Conservation (phyloP, 1,140 invertebrate genomes). For the Cataglyphis hispanica region DNA sequence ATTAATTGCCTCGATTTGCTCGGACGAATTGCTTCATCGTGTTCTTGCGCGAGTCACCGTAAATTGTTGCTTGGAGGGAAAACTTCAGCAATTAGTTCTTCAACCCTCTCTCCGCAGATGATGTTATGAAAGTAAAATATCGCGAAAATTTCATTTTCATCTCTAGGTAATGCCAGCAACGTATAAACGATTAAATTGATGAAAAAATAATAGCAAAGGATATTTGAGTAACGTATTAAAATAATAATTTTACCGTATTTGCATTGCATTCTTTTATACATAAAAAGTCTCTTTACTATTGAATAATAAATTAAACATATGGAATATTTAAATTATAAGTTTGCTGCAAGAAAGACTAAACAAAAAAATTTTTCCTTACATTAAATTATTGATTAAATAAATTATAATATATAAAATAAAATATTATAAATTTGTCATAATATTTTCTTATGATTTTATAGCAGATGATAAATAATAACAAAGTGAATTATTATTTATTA, state of each 20-base stretch:
- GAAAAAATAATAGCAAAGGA: not conserved
- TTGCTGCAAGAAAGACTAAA: not conserved
- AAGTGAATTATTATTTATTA: too few species aligned
- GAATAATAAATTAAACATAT: not conserved
- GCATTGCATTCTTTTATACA: not conserved
- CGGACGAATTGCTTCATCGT: conserved; percentile 58
- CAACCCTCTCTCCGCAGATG: conserved; percentile 20
- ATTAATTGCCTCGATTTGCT: conserved; percentile 64
- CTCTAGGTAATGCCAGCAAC: not conserved
- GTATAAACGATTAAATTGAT: not conserved
- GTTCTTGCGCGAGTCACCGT: conserved; percentile 55
- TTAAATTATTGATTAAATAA: not conserved
- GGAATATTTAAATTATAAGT: not conserved
- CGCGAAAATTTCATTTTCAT: conserved; percentile 24
- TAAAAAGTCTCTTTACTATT: not conserved
- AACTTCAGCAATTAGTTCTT: conserved; percentile 60
- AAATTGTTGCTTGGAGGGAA: conserved; percentile 53
- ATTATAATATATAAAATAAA: too few species aligned
- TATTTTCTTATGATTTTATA: not conserved
- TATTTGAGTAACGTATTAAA: not conserved
- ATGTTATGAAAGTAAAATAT: conserved; percentile 42
- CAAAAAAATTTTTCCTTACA: not conserved
- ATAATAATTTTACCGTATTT: not conserved
- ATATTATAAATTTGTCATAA: not conserved
- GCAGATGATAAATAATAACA: too few species aligned